Evolutionary conservation across 2,888 invertebrate species (phyloP).

Genomic region (Aspidapion aeneum): DNA sequence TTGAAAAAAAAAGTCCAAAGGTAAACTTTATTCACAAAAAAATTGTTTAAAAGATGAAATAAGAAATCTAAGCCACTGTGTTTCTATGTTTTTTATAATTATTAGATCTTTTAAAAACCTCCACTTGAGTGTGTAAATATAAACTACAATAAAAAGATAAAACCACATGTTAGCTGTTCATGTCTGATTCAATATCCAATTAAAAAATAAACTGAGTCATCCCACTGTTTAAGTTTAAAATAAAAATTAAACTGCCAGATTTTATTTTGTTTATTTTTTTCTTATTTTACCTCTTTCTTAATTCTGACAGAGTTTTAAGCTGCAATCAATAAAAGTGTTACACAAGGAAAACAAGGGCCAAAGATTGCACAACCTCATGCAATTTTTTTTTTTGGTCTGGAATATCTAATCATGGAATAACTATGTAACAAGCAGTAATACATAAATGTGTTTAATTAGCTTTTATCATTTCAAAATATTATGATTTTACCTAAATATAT

Average conservation of each 20-base stretch:
- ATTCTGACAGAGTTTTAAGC: background rate
- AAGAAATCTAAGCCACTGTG: no score
- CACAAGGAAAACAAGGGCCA: background rate
- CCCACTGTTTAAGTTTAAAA: background rate
- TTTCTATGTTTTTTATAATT: no score
- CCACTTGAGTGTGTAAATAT: no score
- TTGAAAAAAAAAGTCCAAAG: no score
- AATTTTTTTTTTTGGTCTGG: no score
- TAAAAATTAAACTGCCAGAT: background rate
- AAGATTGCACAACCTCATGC: background rate
- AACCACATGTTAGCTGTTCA: background rate
- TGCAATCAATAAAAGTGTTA: no score
- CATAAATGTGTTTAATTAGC: background rate
- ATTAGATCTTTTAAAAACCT: no score
- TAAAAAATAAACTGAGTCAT: conserved; percentile 6
- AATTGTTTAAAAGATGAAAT: no score
- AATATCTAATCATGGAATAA: no score
- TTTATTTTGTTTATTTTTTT: background rate
- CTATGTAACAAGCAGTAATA: background rate
- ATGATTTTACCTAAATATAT: background rate
- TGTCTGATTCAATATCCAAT: background rate
- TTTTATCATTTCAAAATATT: background rate
- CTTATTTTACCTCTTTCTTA: no score
- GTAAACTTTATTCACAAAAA: no score
- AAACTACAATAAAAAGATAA: no score